These are phyloP conservation scores for Drosophila cognata DNA, from an alignment of 2,888 invertebrate genomes.

Conservation along the genomic window DNA sequence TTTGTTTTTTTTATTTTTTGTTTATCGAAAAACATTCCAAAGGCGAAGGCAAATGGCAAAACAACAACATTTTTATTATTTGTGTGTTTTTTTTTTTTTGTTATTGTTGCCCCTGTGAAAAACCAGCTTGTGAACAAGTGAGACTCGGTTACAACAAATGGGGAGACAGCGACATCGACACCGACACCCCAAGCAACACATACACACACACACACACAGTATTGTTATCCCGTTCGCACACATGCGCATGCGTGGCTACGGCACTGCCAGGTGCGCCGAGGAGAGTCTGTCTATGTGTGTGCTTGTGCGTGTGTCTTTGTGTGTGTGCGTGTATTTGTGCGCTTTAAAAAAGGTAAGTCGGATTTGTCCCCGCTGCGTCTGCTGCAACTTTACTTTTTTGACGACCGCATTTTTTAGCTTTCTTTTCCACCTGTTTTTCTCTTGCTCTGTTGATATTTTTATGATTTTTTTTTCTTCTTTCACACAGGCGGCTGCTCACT, in stretches of 20 bases:
- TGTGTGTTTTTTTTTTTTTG: conserved; percentile 26
- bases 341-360: conserved; percentile 73
- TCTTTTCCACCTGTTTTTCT: conserved; percentile 80
- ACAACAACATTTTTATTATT: conserved; percentile 61
- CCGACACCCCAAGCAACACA: conserved; percentile 65
- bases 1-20: conserved; percentile 46
- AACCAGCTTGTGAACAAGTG: conserved; percentile 66
- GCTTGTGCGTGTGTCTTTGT: conserved; percentile 14
- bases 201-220: conserved; percentile 30
- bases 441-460: conserved; percentile 76
- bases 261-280: conserved; percentile 46
- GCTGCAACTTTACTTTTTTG: conserved; percentile 77
- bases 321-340: conserved; percentile 39
- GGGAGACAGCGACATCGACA: conserved; percentile 69
- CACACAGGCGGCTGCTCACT: conserved; percentile 31
- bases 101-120: conserved; percentile 53
- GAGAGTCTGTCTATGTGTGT: conserved; percentile 37
- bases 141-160: conserved; percentile 65
- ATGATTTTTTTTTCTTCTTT: conserved; percentile 64
- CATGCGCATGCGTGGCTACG: conserved; percentile 70
- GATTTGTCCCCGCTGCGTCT: conserved; percentile 76
- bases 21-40: conserved; percentile 67
- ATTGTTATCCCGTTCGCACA: conserved; percentile 58
- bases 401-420: conserved; percentile 81
- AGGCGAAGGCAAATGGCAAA: conserved; percentile 67